Evolutionary conservation across 2,888 invertebrate species (phyloP).

Genomic region (Lottia scabra): DNA sequence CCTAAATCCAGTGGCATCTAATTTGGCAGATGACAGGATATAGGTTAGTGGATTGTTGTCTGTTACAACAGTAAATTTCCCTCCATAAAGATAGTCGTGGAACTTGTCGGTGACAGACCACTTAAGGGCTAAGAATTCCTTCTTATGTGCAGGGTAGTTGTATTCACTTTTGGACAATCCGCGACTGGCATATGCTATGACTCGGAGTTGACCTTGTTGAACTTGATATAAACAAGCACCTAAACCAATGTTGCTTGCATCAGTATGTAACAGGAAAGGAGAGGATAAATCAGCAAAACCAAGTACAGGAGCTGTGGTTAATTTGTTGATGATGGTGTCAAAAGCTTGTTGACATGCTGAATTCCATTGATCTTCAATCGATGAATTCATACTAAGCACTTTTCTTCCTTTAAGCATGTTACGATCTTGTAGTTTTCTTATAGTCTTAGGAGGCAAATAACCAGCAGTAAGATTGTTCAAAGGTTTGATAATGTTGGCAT

Average conservation of each 20-base stretch:
- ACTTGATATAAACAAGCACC: constrained; percentile 30
- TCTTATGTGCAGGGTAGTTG: constrained; percentile 29
- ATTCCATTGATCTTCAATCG: background rate
- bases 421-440: background rate
- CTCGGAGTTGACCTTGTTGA: constrained; percentile 18
- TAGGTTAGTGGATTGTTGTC: constrained; percentile 38
- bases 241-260: background rate
- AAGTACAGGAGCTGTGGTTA: background rate
- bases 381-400: background rate
- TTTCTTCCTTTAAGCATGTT: background rate
- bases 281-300: background rate
- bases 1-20: constrained; percentile 34
- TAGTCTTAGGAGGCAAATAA: background rate
- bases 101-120: constrained; percentile 32
- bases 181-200: constrained; percentile 36
- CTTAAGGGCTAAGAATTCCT: constrained; percentile 30
- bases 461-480: background rate
- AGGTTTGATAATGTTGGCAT: background rate
- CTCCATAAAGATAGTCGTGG: constrained; percentile 17
- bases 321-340: background rate
- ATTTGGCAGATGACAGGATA: constrained; percentile 28
- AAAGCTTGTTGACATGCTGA: background rate
- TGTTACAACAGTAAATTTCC: constrained; percentile 27
- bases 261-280: background rate
- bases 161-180: constrained; percentile 24